Base-by-base conservation (phyloP, 2,888 invertebrate genomes). In the Leistus spinibarbis region DNA sequence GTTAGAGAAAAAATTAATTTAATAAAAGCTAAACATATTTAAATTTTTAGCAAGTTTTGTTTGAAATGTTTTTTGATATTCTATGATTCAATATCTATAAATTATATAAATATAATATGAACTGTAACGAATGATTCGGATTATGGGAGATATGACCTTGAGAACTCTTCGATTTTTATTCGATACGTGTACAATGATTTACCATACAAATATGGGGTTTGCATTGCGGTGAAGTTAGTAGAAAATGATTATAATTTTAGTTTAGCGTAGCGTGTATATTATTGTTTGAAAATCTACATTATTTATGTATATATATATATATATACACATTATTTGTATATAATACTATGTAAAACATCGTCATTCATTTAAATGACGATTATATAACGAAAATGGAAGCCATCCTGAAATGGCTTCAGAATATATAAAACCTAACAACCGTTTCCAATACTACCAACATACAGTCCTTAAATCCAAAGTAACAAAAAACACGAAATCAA, bases 201-300 rank as follows among this genome's bases (percentile, higher is more conserved):
- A 82, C 82, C 82, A 83, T 82, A 81, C 82, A 81, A 69, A 78
- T 77, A 82, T 81, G 83, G 83, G 83, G 83, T 83, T 83, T 83
- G 83, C 83, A 83, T 79, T 80, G 71, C 81, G 83, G 81, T 81
- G 80, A 79, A 79, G 80, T 78, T 78, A 80, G 76, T 80, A 80
- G 76, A 60, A 40, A 13, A 40, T 40, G 40, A 67, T 60, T 60
- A 40, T 71, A 54, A 63, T 60, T 64, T 73, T 73, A 73, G 73
- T 60, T n/a, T 73, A 73, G 73, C 13, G 57, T 73, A 73, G 73
- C 22, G 22, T 60, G 19, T 57, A 57, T 19, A 65, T 27, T n/a
- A n/a, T 54, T 64, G 64, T 63, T 66, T 68, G 9, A 53, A n/a
- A n/a, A n/a, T n/a, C n/a, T 20, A 22, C 23, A 68, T 23, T 67